phyloP scores from a whole-genome alignment of 1,140 invertebrate genomes.

The Monochamus saltuarius region DNA sequence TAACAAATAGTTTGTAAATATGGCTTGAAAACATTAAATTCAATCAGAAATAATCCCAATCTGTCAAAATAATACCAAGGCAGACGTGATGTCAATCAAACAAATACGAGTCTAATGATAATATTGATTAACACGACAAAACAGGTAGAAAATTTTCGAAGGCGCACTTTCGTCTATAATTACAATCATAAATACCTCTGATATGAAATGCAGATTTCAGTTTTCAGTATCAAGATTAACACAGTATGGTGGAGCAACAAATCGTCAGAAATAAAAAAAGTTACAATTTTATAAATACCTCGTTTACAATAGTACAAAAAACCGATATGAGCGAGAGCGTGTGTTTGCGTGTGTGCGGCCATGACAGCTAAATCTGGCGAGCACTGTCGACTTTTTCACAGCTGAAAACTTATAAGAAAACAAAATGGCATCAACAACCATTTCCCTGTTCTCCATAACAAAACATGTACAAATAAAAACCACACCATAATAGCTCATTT shows the following conservation, averaged over 20 bases:
- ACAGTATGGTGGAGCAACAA: constrained; percentile 22
- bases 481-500: constrained; percentile 8
- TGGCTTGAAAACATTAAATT: too few relatives aligned
- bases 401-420: constrained; percentile 44
- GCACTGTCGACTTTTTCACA: constrained; percentile 24
- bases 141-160: constrained; percentile 6
- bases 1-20: too few relatives aligned
- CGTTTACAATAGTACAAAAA: constrained; percentile 38
- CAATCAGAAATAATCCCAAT: too few relatives aligned
- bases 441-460: constrained; percentile 9
- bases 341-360: constrained; percentile 10
- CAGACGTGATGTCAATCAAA: too few relatives aligned
- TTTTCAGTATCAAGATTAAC: constrained; percentile 21
- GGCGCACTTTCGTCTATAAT: neutral
- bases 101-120: too few relatives aligned
- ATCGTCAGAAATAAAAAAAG: constrained; percentile 20
- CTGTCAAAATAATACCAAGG: too few relatives aligned
- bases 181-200: constrained; percentile 30
- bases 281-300: constrained; percentile 32
- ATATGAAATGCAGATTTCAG: constrained; percentile 21
- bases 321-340: constrained; percentile 33
- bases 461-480: constrained; percentile 3
- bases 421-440: constrained; percentile 19
- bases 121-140: too few relatives aligned
- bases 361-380: constrained; percentile 30